Base-by-base conservation (phyloP, 2,797 vertebrate genomes). In the Myiotriccus ornatus region DNA sequence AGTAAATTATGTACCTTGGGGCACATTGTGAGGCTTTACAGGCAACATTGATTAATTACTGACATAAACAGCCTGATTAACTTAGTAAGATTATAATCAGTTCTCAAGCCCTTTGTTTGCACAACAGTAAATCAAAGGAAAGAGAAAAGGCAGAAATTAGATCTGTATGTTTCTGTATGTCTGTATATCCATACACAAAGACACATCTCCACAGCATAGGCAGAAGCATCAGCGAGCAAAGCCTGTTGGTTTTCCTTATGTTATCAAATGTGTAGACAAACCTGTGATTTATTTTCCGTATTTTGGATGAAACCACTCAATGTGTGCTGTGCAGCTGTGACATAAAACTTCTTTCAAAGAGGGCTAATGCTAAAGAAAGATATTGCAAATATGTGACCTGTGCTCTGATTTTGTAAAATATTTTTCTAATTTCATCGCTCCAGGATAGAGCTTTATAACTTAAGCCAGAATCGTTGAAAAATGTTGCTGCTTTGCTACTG, bases 121-220 rank as follows among this genome's bases (percentile, higher is more conserved):
- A 62, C 43, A 84, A 87, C 94, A 88, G 52, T 95, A 95, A 96
- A 95, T 94, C 94, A 96, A 96, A 94, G 73, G n/a, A 52, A 88
- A 94, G 35, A 80, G 90, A 63, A 91, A 94, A 76, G 23, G 30
- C 35, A 91, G 77, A 87, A 96, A 94, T 90, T 87, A 92, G 78
- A 46, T 92, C 35, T 67, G 52, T 70, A 25, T 85, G 81, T 89
- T 95, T 93, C 67, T 67, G 5, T 86, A 47, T 55, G 60, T 91
- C 62, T 91, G 14, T 73, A 27, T 43, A 44, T 53, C 41, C 30
- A 32, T 47, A 69, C 16, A 73, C 44, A 67, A 79, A 88, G 73
- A 57, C 47, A 57, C 12, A 56, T 56, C 55, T 34, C 39, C 47
- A 63, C 43, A 76, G n/a, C 50, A 65, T 1, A 55, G 34, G 22